These are phyloP conservation scores for Takifugu bimaculatus DNA, from an alignment of 2,113 vertebrate genomes.

Conservation along the genomic window DNA sequence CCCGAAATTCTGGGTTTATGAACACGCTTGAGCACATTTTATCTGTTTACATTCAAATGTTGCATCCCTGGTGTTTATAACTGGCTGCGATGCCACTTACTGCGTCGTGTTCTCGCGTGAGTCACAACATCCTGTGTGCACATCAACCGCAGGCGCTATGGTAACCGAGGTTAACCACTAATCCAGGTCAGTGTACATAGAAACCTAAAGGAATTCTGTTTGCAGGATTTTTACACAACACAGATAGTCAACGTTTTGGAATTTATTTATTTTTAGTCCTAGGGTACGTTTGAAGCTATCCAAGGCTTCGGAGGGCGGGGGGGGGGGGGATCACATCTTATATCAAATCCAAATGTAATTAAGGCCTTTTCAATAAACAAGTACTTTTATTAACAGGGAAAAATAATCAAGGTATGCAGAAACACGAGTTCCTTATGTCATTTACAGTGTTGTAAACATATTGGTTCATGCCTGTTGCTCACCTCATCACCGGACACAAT, in stretches of 20 bases:
- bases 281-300: no score
- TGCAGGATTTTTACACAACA: constrained; percentile 27
- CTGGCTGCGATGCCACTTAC: no score
- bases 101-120: not conserved
- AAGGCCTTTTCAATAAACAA: not conserved
- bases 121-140: not conserved
- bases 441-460: constrained; percentile 4
- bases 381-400: not conserved
- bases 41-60: constrained; percentile 9
- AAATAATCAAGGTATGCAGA: not conserved
- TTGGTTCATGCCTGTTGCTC: constrained; percentile 7
- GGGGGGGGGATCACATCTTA: no score
- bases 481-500: constrained; percentile 26
- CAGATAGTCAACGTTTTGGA: not conserved
- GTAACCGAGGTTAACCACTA: constrained; percentile 41
- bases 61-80: not conserved
- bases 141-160: constrained; percentile 21
- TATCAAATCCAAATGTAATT: no score
- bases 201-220: constrained; percentile 34
- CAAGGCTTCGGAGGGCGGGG: no score
- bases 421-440: no score
- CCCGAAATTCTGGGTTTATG: constrained; percentile 34
- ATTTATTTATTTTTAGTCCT: no score
- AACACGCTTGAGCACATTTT: constrained; percentile 27
- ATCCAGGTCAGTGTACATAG: constrained; percentile 14